Evolutionary conservation across 1,140 invertebrate genomes (phyloP).

Genomic region (Lucilia sericata): DNA sequence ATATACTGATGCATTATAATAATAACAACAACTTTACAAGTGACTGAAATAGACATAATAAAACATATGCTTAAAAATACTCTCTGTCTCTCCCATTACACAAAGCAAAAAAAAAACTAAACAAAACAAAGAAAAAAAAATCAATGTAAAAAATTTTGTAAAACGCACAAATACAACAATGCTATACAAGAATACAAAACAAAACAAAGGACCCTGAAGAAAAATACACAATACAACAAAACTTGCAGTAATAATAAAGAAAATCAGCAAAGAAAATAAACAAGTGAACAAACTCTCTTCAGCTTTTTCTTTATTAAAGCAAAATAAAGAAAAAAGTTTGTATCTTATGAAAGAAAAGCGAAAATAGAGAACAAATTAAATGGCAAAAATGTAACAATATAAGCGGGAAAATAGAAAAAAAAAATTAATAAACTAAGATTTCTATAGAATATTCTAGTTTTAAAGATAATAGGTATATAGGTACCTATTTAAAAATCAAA

Average conservation of each 20-base stretch:
- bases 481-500: too few relatives aligned
- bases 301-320: background rate
- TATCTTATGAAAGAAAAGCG: background rate
- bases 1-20: slow-evolving; percentile 6
- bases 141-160: background rate
- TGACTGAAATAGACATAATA: too few relatives aligned
- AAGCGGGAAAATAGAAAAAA: background rate
- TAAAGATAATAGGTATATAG: too few relatives aligned
- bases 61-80: too few relatives aligned
- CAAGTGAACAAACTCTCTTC: background rate
- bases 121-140: background rate
- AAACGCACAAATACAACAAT: background rate
- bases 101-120: background rate
- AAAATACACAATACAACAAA: slow-evolving; percentile 28
- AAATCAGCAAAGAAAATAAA: too few relatives aligned
- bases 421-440: background rate
- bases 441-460: background rate
- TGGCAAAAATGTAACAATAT: background rate
- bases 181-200: background rate
- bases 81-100: background rate
- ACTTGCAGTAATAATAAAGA: background rate
- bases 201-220: background rate
- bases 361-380: background rate
- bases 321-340: background rate
- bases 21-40: background rate